Percentiles rank a stretch among this genome's conserved stretches.
Conservation (phyloP, 23 tunicate genomes). For the Halocynthia aurantium region DNA sequence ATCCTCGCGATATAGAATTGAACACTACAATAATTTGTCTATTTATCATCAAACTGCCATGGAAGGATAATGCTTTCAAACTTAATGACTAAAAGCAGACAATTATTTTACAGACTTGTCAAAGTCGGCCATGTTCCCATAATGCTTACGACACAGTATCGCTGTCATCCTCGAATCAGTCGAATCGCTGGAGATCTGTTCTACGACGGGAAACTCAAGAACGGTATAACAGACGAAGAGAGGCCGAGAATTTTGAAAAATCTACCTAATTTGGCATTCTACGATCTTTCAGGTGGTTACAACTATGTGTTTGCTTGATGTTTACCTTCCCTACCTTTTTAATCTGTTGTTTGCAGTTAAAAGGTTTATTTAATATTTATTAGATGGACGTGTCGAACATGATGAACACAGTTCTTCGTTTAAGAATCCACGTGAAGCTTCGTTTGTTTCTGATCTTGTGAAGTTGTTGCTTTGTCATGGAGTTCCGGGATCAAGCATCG, state of each 20-base stretch:
- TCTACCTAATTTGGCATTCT: too few species aligned
- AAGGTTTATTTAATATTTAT: slow-evolving; percentile 15
- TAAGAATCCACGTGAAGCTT: slow-evolving; percentile 14
- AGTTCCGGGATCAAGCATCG: slow-evolving; percentile 47
- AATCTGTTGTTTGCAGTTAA: background rate
- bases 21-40: too few species aligned
- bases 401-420: background rate
- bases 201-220: slow-evolving; percentile 20
- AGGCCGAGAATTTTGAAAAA: background rate
- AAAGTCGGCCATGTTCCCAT: slow-evolving; percentile 15
- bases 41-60: too few species aligned
- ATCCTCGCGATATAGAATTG: too few species aligned
- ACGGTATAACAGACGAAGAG: background rate
- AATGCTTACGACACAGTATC: slow-evolving; percentile 10
- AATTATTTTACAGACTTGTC: slow-evolving; percentile 6
- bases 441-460: slow-evolving; percentile 32
- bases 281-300: too few species aligned
- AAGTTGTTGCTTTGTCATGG: slow-evolving; percentile 44
- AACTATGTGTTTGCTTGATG: too few species aligned
- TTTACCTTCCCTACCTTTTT: too few species aligned
- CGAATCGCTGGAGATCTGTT: slow-evolving; percentile 18
- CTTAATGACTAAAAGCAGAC: too few species aligned
- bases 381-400: slow-evolving; percentile 31
- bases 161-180: slow-evolving; percentile 22
- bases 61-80: too few species aligned